These are phyloP conservation scores for Halcyon chelicuti DNA, from an alignment of 2,797 vertebrate genomes.

Conservation along the genomic window DNA sequence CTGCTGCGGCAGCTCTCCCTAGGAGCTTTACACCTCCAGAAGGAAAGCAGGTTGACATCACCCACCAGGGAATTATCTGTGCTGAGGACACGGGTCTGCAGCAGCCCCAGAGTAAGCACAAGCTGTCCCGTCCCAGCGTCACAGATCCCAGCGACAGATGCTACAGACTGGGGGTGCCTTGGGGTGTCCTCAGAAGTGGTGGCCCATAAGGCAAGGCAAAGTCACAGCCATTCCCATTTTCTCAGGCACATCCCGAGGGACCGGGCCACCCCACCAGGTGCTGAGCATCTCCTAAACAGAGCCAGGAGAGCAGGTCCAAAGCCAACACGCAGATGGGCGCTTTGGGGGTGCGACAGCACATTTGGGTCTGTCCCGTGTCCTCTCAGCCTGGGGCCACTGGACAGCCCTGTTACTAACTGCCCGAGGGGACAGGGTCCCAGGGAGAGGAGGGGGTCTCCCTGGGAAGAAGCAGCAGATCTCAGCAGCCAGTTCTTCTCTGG, in stretches of 20 bases:
- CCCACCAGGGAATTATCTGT: neutral
- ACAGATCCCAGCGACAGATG: neutral
- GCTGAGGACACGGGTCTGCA: neutral
- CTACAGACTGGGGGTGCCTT: neutral
- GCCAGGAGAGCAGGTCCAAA: neutral
- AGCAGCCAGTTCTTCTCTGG: neutral
- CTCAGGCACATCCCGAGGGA: neutral
- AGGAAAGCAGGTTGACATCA: neutral
- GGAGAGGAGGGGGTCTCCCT: neutral
- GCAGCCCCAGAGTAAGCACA: neutral
- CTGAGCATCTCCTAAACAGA: neutral
- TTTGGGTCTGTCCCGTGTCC: neutral
- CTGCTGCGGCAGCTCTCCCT: neutral
- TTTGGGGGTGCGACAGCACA: fast-evolving
- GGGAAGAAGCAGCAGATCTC: neutral
- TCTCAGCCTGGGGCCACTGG: neutral
- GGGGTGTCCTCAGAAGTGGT: neutral
- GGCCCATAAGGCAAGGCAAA: neutral
- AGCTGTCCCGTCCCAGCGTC: neutral
- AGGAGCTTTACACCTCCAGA: neutral
- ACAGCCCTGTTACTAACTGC: neutral
- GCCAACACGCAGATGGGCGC: fast-evolving
- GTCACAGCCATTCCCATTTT: neutral
- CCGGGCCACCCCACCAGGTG: fast-evolving
- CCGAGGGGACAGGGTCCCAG: neutral